These are phyloP conservation scores for Psix sp. DNA, from an alignment of 1,140 invertebrate species.

Conservation along the genomic window DNA sequence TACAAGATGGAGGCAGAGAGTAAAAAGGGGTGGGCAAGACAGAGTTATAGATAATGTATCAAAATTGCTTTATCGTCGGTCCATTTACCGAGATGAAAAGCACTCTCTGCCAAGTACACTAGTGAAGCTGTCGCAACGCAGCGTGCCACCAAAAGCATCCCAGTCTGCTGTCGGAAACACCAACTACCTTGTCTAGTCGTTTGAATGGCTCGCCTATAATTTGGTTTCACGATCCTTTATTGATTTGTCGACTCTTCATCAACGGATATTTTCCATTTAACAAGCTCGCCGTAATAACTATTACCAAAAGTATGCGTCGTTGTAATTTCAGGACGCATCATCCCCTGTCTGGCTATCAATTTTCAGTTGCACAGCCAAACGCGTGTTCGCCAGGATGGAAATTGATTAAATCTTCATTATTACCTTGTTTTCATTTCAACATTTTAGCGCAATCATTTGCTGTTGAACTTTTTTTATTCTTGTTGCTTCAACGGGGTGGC, in stretches of 20 bases:
- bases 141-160: conserved; percentile 63
- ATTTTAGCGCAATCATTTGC: too few relatives aligned
- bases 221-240: conserved; percentile 68
- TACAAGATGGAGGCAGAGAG: conserved; percentile 54
- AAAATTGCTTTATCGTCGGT: conserved; percentile 76
- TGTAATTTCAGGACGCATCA: conserved; percentile 31
- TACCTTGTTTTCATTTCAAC: too few relatives aligned
- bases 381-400: too few relatives aligned
- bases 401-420: too few relatives aligned
- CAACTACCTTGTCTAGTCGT: conserved; percentile 60
- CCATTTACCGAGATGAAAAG: conserved; percentile 76
- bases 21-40: conserved; percentile 16
- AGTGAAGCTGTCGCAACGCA: conserved; percentile 63
- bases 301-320: conserved; percentile 44
- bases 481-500: too few relatives aligned
- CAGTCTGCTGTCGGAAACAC: conserved; percentile 63
- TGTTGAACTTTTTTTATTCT: too few relatives aligned
- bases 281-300: conserved; percentile 39
- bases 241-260: conserved; percentile 64
- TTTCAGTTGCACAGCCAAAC: too few relatives aligned
- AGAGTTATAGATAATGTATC: conserved; percentile 74
- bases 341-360: conserved; percentile 13
- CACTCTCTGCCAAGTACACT: conserved; percentile 75
- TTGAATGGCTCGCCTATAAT: conserved; percentile 62
- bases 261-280: conserved; percentile 49